Percentiles rank a stretch among this genome's conserved stretches.
These are phyloP conservation scores for Lytechinus variegatus DNA, from an alignment of 35 echinoderm and acorn worm genomes.

Conservation along the genomic window DNA sequence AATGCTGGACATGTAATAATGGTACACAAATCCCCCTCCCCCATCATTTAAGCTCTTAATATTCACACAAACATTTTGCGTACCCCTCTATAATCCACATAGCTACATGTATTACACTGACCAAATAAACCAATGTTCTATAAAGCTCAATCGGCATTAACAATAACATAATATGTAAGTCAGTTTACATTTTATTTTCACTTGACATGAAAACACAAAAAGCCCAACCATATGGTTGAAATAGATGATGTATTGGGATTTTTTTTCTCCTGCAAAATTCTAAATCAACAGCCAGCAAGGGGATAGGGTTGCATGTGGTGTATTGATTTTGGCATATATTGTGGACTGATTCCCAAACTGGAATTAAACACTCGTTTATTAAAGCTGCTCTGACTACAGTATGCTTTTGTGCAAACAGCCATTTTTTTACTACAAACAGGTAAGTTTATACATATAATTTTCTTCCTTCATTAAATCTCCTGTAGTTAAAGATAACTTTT, in stretches of 20 bases:
- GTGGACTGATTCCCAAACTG: background rate
- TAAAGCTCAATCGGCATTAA: background rate
- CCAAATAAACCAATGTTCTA: background rate
- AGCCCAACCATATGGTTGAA: background rate
- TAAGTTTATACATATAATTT: background rate
- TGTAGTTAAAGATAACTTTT: background rate
- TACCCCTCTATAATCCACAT: background rate
- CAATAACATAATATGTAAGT: background rate
- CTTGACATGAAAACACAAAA: background rate
- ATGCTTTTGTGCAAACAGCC: background rate
- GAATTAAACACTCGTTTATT: conserved; percentile 13
- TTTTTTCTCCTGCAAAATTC: background rate
- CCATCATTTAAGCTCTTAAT: background rate
- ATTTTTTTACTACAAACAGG: background rate
- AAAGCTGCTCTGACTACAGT: background rate
- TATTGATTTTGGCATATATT: conserved; percentile 5
- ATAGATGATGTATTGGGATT: conserved; percentile 1
- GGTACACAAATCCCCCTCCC: background rate
- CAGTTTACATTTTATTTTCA: background rate
- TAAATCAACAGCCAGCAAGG: background rate
- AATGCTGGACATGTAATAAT: too few species aligned
- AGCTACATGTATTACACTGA: background rate
- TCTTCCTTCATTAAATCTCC: background rate
- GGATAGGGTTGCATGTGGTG: background rate
- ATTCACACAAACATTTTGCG: background rate